Evolutionary conservation across 2,888 invertebrate species (phyloP), one percentile per base, ranked within the genome.

Genomic region (Euzophera pinguis): DNA sequence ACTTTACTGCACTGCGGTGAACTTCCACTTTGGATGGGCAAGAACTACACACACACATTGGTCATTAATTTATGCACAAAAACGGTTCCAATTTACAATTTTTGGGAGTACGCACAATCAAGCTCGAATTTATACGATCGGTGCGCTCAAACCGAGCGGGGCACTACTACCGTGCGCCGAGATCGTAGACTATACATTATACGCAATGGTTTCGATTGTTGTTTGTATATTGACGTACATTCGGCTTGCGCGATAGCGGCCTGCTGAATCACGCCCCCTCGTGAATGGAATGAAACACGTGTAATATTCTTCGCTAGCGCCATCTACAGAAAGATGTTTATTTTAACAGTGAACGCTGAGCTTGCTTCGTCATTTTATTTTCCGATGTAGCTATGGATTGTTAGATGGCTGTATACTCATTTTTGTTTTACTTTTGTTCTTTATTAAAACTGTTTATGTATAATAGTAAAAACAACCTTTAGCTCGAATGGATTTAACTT

Each of bases 191-290:
- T 78, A 80, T 84, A 84, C 79, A 71, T 79, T n/a, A 72, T 71
- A 73, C 71, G 67, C 70, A 71, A 75, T 71, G 71, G 71, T 72
- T 73, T 71, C 75, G 71, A 74, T 75, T 73, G 72, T 77, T 82
- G 80, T 86, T 89, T 84, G 84, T 87, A 89, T 89, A 89, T 89
- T 86, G 88, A 89, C 86, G 85, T 84, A 74, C 67, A 67, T 64
- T 62, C 67, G 65, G 70, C 78, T 73, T 83, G 85, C 84, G 87
- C 84, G 75, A 66, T 72, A 63, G 63, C 54, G 42, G 13, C 3
- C 42, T 16, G 35, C 34, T 17, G 57, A 54, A 48, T 58, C 63
- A 66, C 75, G 79, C 79, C 63, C 60, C 69, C 54, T 60, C 55
- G 64, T 55, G 13, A 14, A 35, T 53, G 42, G 38, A 34, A 42